Percentiles rank a stretch among this genome's conserved stretches.
Conservation (phyloP, 2,797 vertebrate genomes). For the Chaetodon trifasciatus region DNA sequence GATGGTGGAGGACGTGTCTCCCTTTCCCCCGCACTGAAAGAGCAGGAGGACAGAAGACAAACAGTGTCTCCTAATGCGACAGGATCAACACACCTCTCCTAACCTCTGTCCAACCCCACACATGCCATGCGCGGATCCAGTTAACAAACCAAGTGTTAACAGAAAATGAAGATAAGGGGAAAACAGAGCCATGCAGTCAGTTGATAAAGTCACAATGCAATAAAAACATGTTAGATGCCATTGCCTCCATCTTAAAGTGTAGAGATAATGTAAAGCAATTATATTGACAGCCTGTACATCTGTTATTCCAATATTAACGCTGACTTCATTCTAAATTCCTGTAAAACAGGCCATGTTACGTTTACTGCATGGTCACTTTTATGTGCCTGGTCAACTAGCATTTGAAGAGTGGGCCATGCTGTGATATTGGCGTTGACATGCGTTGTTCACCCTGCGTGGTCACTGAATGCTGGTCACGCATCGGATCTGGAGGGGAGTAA, state of each 20-base stretch:
- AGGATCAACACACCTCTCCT: slow-evolving; percentile 60
- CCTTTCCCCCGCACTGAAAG: slow-evolving; percentile 9
- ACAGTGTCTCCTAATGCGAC: slow-evolving; percentile 47
- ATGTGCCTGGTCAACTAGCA: slow-evolving; percentile 1
- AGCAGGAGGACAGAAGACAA: slow-evolving; percentile 48
- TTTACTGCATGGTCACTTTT: background rate
- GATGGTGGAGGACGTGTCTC: slow-evolving; percentile 38
- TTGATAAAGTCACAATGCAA: background rate
- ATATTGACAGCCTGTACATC: background rate
- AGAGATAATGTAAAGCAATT: slow-evolving; percentile 1
- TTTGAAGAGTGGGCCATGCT: slow-evolving; percentile 12
- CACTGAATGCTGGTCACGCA: slow-evolving; percentile 59
- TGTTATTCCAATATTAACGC: background rate
- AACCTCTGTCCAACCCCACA: slow-evolving; percentile 47
- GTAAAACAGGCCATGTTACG: background rate
- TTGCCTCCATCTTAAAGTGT: background rate
- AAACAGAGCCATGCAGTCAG: background rate
- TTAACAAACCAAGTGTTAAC: slow-evolving; percentile 5
- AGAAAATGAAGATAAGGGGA: too few relatives aligned
- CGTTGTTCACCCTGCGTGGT: slow-evolving; percentile 21
- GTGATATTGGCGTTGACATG: slow-evolving; percentile 17
- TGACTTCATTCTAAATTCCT: background rate
- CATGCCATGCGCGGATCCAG: background rate
- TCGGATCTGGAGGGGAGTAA: slow-evolving; percentile 36
- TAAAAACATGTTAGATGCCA: background rate